Evolutionary conservation across 2,888 invertebrate species (phyloP), one percentile per base, ranked within the genome.

Genomic region (Cynaeus angustus): DNA sequence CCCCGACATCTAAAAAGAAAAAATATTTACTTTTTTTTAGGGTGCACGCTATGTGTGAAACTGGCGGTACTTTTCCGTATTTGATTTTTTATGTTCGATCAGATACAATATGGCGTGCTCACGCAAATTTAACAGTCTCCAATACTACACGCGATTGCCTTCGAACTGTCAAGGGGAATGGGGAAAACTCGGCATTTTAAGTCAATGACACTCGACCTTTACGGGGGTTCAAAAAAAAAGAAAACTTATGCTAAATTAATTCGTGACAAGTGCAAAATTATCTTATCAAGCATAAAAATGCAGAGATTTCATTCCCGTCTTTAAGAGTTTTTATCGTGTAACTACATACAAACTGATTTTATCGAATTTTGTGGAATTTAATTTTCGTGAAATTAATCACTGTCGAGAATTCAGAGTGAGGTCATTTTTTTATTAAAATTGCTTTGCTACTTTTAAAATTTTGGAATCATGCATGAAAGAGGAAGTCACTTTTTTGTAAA

Each of bases 1-100:
- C 81, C 2, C 81, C 80, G 9, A 81, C 81, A 71, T 82, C 83
- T 84, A 73, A 52, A 58, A 45, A 79, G 80, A 50, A 58, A 21
- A 43, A 12, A 41, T 41, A 41, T 12, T 41, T 6, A 41, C 10
- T 10, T 41, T 6, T 41, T 26, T 28, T 50, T 16, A 48, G n/a
- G 33, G n/a, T 7, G 3, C 33, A 33, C 33, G 33, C 33, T 1
- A 7, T 2, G 33, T 28, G 4, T 5, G 7, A 28, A 28, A 33
- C 7, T 33, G 33, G n/a, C 7, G 33, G 52, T 26, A 46, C 26
- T 38, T 16, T n/a, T 28, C 52, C 41, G 37, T 37, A 64, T 43
- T 45, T 50, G 12, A 12, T 65, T 52, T 64, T 64, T 43, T 41
- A 43, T 28, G 30, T 48, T 33, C 21, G 50, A 61, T 67, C 67